Base-by-base conservation (phyloP, 2,113 vertebrate species). In the Stegastes partitus region DNA sequence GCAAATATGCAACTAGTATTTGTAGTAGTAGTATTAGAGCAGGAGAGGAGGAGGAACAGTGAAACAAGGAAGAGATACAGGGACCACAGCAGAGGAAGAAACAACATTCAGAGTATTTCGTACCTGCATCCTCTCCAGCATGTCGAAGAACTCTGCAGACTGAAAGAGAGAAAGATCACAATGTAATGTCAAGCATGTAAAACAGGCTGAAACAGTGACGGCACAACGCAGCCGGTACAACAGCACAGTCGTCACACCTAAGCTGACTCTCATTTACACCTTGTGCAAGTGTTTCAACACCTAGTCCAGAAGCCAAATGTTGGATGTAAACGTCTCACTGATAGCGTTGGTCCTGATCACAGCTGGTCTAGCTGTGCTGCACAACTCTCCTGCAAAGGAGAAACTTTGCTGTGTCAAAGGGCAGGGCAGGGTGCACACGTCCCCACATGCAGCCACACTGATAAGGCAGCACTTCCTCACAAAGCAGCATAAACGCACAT, bases 111-210 rank as follows among this genome's bases (percentile, higher is more conserved):
- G 28, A 6, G 18, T 28, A 55, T 19, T 1, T 81, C 92, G 57
- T 93, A 99, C 98, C 97, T 97, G 97, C 97, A 99, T 99, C 87
- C 95, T 97, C 86, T 99, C 98, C 94, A 99, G 93, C 98, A 99
- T 99, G 85, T 99, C 98, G 47, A 99, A 99, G 95, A 99, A 99
- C 89, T 99, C 98, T 1, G 98, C 96, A 2, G 98, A 99, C 98
- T 99, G 94, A 76, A 93, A 92, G 1, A 89, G 58, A 87, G 15
- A 77, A 16, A 82, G 18, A 56, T n/a, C 4, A 50, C 47, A 26
- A 26, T 5, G n/a, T 18, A 76, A 45, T 16, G 53, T 0, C 51
- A 66, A 68, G 31, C 58, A 42, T 21, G 12, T 50, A 31, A 37
- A 51, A 56, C 44, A 66, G 12, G 2, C 1, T 26, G 8, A 45